A percentile compares a stretch with the other conserved stretches of the same genome.
phyloP scores from a whole-genome alignment of 1,140 invertebrate genomes.

The Ceratoteleas bidentatus region DNA sequence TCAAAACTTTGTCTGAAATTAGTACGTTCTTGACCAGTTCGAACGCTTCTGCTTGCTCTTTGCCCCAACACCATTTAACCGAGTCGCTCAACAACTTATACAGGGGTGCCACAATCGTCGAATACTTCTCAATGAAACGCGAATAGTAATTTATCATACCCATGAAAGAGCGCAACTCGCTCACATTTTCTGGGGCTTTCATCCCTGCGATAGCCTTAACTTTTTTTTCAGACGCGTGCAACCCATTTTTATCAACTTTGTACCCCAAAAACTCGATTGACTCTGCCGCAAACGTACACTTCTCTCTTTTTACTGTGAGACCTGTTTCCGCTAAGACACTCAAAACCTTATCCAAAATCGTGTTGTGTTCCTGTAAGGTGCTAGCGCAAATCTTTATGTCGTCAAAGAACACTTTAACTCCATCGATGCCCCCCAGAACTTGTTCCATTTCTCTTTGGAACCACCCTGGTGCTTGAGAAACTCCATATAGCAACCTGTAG shows the following conservation, averaged over 20 bases:
- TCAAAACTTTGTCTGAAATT: no score
- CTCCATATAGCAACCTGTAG: neutral
- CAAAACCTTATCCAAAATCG: neutral
- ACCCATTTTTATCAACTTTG: neutral
- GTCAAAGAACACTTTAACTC: slow-evolving; percentile 1
- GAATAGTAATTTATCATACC: slow-evolving; percentile 17
- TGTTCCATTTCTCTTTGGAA: slow-evolving; percentile 21
- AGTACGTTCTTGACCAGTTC: no score
- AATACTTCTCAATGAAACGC: no score
- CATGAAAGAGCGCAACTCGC: slow-evolving; percentile 10
- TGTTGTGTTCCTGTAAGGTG: neutral
- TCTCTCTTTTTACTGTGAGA: slow-evolving; percentile 2
- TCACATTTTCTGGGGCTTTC: slow-evolving; percentile 1
- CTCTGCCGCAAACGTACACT: neutral
- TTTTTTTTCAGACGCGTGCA: neutral
- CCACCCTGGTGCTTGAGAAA: slow-evolving; percentile 6
- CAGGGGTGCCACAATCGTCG: no score
- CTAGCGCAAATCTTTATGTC: slow-evolving; percentile 3
- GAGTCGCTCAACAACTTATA: no score
- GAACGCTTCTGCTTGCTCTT: no score
- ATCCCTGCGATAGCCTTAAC: neutral
- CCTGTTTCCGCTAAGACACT: neutral
- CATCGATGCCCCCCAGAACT: neutral
- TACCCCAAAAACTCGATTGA: slow-evolving; percentile 4
- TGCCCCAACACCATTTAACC: no score